Base-by-base conservation (phyloP, 2,113 vertebrate genomes). In the Physeter macrocephalus region DNA sequence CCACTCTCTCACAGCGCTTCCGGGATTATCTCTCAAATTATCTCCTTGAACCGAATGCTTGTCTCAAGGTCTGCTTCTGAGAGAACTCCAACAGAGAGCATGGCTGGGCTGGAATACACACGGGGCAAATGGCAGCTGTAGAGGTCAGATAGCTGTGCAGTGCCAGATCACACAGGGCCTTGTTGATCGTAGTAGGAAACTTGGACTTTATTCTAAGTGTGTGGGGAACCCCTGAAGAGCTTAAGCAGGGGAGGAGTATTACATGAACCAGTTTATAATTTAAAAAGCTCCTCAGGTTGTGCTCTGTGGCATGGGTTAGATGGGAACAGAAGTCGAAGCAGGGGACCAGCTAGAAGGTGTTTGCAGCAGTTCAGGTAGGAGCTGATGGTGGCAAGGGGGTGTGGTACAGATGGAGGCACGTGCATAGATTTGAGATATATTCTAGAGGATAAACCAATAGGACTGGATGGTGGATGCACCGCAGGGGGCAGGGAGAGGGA, bases 61-160 rank as follows among this genome's bases (percentile, higher is more conserved):
- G 39, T 29, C 31, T 82, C 57, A n/a, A 84, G 41, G 21, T 41
- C 20, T 54, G 11, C 54, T 82, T 82, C 43, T 66, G 27, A 20
- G 59, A 78, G 27, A 77, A 41, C 27, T 36, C 12, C 27, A 52
- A 6, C 10, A 21, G 43, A 83, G 29, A 21, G 14, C 1, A 6
- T 27, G 17, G 54, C 59, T 57, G 34, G 31, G 23, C 6, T 4
- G 17, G 21, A 15, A 67, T 2, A 39, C 36, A 46, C 12, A n/a
- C 29, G 27, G 14, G 54, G 15, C 2, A 0, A 8, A 13, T 27
- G 29, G 46, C 4, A 14, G 36, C 8, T 1, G 23, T 31, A 34
- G 34, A 31, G 29, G 15, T 52, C 49, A 67, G 93, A 69, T 20
- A 27, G 20, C 39, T 52, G 36, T 1, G 1, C 5, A 6, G 8